Evolutionary conservation across 2,888 invertebrate species (phyloP).

Genomic region (Crocallis elinguaria): DNA sequence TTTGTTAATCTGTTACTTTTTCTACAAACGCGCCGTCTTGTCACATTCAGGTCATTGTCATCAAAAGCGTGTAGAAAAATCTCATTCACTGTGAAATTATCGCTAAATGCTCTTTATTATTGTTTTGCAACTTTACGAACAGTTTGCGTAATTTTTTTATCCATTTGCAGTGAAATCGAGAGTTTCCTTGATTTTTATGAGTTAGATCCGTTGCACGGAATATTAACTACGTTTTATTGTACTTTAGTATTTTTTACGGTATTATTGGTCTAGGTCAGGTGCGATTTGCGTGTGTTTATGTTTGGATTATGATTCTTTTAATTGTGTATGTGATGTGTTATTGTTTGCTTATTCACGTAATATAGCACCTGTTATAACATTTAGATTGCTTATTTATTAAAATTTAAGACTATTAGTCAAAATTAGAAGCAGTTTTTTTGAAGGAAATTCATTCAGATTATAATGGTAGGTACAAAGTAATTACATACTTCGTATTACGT

Average conservation of each 20-base stretch:
- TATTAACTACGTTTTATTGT: background rate
- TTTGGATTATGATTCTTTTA: background rate
- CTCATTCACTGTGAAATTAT: constrained; percentile 73
- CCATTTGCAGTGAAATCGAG: constrained; percentile 48
- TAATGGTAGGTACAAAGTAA: too few species aligned
- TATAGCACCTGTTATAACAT: background rate
- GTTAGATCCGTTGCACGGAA: constrained; percentile 28
- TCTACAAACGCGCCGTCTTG: constrained; percentile 33
- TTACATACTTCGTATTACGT: too few species aligned
- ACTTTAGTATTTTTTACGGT: constrained; percentile 4
- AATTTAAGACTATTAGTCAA: background rate
- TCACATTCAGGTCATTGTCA: constrained; percentile 76
- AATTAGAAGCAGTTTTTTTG: background rate
- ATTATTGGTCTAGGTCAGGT: constrained; percentile 19
- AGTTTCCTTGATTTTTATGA: constrained; percentile 37
- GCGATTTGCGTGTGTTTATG: constrained; percentile 1
- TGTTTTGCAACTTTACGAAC: constrained; percentile 69
- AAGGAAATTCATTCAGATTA: too few species aligned
- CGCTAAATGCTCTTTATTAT: constrained; percentile 67
- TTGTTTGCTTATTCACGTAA: constrained; percentile 1
- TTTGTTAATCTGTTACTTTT: background rate
- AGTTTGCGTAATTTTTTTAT: constrained; percentile 66
- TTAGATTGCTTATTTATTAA: background rate
- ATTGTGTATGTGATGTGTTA: background rate
- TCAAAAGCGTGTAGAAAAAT: constrained; percentile 59